Conservation (phyloP, 2,888 invertebrate species). For the Agrypnus murinus region DNA sequence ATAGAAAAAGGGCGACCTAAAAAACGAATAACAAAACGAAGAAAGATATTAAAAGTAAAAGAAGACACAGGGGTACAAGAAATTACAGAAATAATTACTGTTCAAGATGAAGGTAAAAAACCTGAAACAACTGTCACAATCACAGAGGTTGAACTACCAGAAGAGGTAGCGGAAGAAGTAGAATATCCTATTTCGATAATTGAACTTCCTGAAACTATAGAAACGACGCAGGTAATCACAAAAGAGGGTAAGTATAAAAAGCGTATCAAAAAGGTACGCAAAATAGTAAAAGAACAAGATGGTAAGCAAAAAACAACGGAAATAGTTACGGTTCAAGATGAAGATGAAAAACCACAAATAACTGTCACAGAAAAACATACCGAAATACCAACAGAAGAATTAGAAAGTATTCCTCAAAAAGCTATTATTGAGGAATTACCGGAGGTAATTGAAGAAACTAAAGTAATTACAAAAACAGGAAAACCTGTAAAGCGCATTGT, state of each 20-base stretch:
- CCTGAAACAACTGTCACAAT: slow-evolving; percentile 62
- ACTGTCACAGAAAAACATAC: slow-evolving; percentile 59
- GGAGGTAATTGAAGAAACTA: slow-evolving; percentile 63
- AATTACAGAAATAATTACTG: slow-evolving; percentile 63
- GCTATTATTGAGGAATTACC: slow-evolving; percentile 64
- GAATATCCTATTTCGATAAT: slow-evolving; percentile 46
- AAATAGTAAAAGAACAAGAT: slow-evolving; percentile 37
- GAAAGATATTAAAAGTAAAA: slow-evolving; percentile 44
- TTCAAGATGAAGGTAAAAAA: slow-evolving; percentile 69
- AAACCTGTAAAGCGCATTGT: slow-evolving; percentile 62
- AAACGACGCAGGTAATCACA: slow-evolving; percentile 56
- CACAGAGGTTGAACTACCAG: slow-evolving; percentile 50
- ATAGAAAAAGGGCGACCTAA: slow-evolving; percentile 52
- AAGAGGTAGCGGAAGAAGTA: slow-evolving; percentile 46
- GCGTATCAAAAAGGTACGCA: slow-evolving; percentile 50
- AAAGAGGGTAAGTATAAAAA: slow-evolving; percentile 59
- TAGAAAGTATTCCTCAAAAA: slow-evolving; percentile 57
- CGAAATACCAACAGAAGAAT: slow-evolving; percentile 34
- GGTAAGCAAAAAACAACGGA: slow-evolving; percentile 46
- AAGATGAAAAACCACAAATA: slow-evolving; percentile 52
- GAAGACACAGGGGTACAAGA: slow-evolving; percentile 35
- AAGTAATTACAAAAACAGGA: slow-evolving; percentile 68
- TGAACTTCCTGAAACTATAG: slow-evolving; percentile 56
- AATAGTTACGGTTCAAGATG: slow-evolving; percentile 60
- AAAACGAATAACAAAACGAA: slow-evolving; percentile 53